Evolutionary conservation across 1,140 invertebrate genomes (phyloP).

Genomic region (Chrysopa pallens): DNA sequence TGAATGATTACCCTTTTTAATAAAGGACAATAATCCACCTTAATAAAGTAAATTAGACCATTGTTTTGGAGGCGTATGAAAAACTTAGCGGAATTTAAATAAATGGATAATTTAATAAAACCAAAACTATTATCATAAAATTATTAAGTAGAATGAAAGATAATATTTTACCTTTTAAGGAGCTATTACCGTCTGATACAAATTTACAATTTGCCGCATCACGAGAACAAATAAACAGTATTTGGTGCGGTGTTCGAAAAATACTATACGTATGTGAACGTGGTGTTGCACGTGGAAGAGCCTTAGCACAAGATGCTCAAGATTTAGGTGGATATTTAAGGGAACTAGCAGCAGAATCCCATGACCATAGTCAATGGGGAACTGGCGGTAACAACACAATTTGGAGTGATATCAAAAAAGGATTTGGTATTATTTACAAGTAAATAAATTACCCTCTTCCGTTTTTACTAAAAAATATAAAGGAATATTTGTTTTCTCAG

Average conservation of each 20-base stretch:
- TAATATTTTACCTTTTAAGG: conserved; percentile 11
- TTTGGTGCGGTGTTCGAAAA: conserved; percentile 24
- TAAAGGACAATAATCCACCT: no score
- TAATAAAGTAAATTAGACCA: no score
- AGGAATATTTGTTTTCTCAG: conserved; percentile 10
- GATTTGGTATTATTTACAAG: conserved; percentile 27
- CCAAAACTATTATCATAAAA: no score
- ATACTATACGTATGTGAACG: conserved; percentile 31
- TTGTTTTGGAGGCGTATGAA: no score
- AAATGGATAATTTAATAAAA: no score
- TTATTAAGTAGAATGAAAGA: no score
- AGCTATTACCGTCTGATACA: conserved; percentile 32
- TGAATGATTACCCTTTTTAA: no score
- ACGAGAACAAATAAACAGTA: conserved; percentile 28
- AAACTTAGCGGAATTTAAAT: no score
- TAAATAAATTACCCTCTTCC: conserved; percentile 10
- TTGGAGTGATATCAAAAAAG: conserved; percentile 32
- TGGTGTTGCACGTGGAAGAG: conserved; percentile 24
- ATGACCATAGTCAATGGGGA: conserved; percentile 15
- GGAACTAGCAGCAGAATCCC: conserved; percentile 11
- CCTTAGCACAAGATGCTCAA: conserved; percentile 30
- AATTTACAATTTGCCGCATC: conserved; percentile 29
- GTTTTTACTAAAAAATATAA: conserved; percentile 2
- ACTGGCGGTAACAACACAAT: conserved; percentile 25
- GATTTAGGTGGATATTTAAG: conserved; percentile 21